Evolutionary conservation across 1,140 invertebrate species (phyloP), one percentile per base, ranked within the genome.

Genomic region (Sycophaga agraensis): DNA sequence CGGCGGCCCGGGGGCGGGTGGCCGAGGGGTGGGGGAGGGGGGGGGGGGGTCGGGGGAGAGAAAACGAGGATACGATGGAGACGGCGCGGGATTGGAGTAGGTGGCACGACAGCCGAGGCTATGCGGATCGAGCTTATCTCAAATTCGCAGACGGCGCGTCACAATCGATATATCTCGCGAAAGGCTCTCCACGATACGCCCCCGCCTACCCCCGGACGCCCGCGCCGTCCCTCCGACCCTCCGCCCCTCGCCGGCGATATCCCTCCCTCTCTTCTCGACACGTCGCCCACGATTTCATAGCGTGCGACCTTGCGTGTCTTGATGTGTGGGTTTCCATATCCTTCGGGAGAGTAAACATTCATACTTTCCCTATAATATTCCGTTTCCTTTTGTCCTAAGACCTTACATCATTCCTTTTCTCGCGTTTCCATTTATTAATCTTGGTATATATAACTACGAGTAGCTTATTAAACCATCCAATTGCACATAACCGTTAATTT

Each of bases 131-230:
- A 58, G 73, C 75, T 80, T 80, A 80, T 80, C 78, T 74, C 70
- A 46, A 73, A 73, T 65, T 76, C 73, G 70, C 73, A 79, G 75
- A 79, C 76, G n/a, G n/a, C n/a, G 74, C 73, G 73, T 78, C 74
- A 70, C 75, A 76, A 80, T 80, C 78, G 74, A 80, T 80, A 75
- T 73, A 75, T 77, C 69, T 75, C 71, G 70, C 70, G 72, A 51
- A n/a, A 66, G 68, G 39, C 66, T 71, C 49, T 67, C 68, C 70
- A 69, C 64, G 70, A 72, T 71, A 69, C 66, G 66, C 65, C 64
- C 56, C 63, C 56, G 34, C 22, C 12, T n/a, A 3, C 34, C 19
- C n/a, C 5, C 5, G 9, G n/a, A 39, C 35, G n/a, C 35, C 35
- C 35, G 3, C 4, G n/a, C 64, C 50, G 4, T 31, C 43, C 35